Evolutionary conservation across 2,113 vertebrate genomes (phyloP), one percentile per base, ranked within the genome.

Genomic region (Rhea americana): DNA sequence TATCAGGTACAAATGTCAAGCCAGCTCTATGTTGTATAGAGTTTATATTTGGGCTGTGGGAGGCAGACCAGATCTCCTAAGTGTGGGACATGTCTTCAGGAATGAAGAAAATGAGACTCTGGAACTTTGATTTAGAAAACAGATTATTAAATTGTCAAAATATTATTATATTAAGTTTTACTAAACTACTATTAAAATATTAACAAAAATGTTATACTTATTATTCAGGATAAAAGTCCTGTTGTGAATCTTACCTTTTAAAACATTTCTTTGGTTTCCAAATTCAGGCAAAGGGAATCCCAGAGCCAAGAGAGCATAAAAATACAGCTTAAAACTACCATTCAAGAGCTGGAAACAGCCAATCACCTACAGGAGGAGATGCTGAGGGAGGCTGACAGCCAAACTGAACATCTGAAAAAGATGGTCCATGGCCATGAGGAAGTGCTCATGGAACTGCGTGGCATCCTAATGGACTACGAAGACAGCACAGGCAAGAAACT

Each of bases 271-370:
- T 91, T 55, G 51, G 32, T 93, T 94, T 87, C 35, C 68, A 32
- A 78, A 82, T 91, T 48, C 89, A 99, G 98, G 72, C 89, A 94
- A 85, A 97, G 96, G 72, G 98, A 98, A 80, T 97, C 91, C 5
- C 97, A 96, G 47, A 96, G 95, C 51, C 98, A 98, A 37, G 95
- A 97, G n/a, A 95, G 96, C 48, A 90, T 97, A 75, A 97, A 98
- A 96, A 96, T 83, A 90, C 97, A 97, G 92, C 96, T 98, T 45
- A 97, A 98, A 83, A 93, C 37, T 77, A 97, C 97, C 79, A 25
- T 98, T 93, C 94, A 96, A 51, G 98, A 98, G 43, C 85, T 98
- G 35, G 94, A 97, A 92, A 94, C 96, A 83, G 95, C 97, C 78
- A 97, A 73, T 53, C 88, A 89, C 59, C 91, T 97, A 39, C 96